These are phyloP conservation scores for Entomyzon cyanotis DNA, from an alignment of 2,113 vertebrate genomes.

Conservation along the genomic window DNA sequence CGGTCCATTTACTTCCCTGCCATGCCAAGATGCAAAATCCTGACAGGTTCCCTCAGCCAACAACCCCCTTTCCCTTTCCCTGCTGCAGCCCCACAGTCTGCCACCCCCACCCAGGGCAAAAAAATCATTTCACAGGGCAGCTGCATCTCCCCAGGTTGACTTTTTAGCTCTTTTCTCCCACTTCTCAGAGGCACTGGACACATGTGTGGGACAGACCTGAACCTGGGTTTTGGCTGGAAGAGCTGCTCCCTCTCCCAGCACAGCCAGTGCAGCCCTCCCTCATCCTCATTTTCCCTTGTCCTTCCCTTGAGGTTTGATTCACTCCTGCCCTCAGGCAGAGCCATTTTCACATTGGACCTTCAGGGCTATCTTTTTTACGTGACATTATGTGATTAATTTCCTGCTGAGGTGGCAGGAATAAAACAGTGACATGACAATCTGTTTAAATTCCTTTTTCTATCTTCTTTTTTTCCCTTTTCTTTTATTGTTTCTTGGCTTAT, in stretches of 20 bases:
- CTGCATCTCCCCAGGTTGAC: neutral
- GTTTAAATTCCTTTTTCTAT: slow-evolving; percentile 14
- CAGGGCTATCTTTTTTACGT: neutral
- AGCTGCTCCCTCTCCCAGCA: neutral
- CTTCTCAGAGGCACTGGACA: neutral
- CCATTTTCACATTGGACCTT: neutral
- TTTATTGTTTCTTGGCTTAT: slow-evolving; percentile 53
- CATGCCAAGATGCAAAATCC: neutral
- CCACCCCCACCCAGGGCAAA: neutral
- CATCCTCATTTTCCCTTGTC: neutral
- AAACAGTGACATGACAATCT: neutral
- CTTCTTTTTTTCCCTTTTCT: neutral
- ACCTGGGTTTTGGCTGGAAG: neutral
- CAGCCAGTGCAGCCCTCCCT: neutral
- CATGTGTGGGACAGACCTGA: neutral
- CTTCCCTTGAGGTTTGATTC: neutral
- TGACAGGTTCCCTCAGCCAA: neutral
- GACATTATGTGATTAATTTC: slow-evolving; percentile 24
- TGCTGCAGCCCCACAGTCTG: neutral
- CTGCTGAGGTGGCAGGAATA: slow-evolving; percentile 25
- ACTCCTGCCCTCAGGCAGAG: neutral
- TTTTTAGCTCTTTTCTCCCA: neutral
- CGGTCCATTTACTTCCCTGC: neutral
- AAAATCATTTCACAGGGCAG: neutral
- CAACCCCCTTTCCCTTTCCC: neutral